These are phyloP conservation scores for Caenorhabditis latens DNA, from an alignment of 1,140 invertebrate species.

Conservation along the genomic window DNA sequence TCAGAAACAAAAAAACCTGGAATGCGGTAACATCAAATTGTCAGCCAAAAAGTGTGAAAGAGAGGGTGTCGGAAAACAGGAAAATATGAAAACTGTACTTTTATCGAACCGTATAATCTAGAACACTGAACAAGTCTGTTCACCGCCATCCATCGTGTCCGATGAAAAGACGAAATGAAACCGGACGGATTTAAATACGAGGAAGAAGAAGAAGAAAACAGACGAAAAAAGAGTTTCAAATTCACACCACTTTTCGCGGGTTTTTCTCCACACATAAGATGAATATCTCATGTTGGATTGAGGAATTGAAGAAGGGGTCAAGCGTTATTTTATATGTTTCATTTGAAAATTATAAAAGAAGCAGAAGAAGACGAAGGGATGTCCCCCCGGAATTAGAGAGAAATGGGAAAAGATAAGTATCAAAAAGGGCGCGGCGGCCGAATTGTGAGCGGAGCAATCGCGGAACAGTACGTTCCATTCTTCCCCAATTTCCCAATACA, in stretches of 20 bases:
- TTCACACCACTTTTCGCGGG: slow-evolving; percentile 30
- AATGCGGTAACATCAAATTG: neutral
- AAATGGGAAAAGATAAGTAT: slow-evolving; percentile 33
- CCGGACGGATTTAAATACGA: slow-evolving; percentile 47
- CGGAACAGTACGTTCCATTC: slow-evolving; percentile 37
- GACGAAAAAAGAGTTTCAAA: slow-evolving; percentile 42
- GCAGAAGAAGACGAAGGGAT: neutral
- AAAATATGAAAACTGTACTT: slow-evolving; percentile 13
- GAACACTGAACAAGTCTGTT: slow-evolving; percentile 38
- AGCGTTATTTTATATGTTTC: slow-evolving; percentile 13
- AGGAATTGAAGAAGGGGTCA: slow-evolving; percentile 9
- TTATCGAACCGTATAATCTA: slow-evolving; percentile 47
- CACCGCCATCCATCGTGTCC: neutral
- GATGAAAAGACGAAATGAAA: slow-evolving; percentile 18
- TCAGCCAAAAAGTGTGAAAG: neutral
- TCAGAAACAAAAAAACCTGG: neutral
- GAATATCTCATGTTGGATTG: slow-evolving; percentile 28
- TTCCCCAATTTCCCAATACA: neutral
- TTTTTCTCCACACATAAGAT: slow-evolving; percentile 12
- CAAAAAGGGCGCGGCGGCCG: slow-evolving; percentile 31
- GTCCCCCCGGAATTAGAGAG: slow-evolving; percentile 26
- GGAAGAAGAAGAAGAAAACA: neutral
- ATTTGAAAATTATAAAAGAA: slow-evolving; percentile 4
- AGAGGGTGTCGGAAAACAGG: neutral
- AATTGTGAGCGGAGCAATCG: slow-evolving; percentile 30